A percentile compares a stretch with the other conserved stretches of the same genome.
Evolutionary conservation across 2,113 vertebrate genomes (phyloP).

Genomic region (Malurus melanocephalus): DNA sequence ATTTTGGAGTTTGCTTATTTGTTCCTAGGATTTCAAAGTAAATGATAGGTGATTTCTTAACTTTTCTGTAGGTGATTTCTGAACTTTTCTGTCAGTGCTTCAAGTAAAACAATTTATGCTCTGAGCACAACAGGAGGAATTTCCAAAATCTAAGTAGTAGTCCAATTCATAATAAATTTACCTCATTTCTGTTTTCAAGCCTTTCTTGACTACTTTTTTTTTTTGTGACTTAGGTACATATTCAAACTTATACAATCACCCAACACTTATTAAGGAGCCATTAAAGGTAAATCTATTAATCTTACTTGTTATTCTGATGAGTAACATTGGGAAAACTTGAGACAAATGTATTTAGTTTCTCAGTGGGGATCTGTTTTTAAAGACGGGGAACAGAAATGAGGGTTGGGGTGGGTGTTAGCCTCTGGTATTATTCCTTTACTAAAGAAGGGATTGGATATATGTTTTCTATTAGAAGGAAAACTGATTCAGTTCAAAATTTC

Average conservation of each 20-base stretch:
- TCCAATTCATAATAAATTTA: not conserved
- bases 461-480: not conserved
- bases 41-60: not conserved
- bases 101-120: not conserved
- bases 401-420: not conserved
- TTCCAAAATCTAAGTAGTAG: not conserved
- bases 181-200: not conserved
- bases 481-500: not conserved
- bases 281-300: slow-evolving; percentile 77
- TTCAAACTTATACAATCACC: slow-evolving; percentile 94
- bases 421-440: not conserved
- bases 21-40: not conserved
- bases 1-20: not conserved
- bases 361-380: not conserved
- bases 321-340: not conserved
- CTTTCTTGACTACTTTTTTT: not conserved
- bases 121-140: not conserved
- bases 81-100: not conserved
- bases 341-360: not conserved
- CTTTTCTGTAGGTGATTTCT: not conserved
- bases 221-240: slow-evolving; percentile 84
- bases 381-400: not conserved
- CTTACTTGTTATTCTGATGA: not conserved
- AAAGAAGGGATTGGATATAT: not conserved
- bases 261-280: slow-evolving; percentile 89